Conservation (phyloP, 2,888 invertebrate genomes). For the Anorthoa munda region DNA sequence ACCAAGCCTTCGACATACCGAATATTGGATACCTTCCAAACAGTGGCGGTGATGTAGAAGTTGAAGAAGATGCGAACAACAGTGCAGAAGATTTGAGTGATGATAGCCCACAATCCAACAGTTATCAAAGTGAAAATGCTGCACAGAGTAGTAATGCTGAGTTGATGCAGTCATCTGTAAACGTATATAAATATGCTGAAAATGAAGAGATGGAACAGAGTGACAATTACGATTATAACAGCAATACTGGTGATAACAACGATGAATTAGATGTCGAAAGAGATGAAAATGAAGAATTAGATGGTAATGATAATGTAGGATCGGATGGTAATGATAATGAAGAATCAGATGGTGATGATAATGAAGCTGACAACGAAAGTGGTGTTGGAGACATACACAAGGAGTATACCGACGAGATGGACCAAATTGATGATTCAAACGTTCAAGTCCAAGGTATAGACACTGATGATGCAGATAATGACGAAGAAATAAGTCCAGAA, state of each 20-base stretch:
- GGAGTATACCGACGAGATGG: constrained; percentile 61
- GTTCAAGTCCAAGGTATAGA: constrained; percentile 60
- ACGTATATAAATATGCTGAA: constrained; percentile 75
- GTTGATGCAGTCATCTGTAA: constrained; percentile 77
- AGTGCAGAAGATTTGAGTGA: constrained; percentile 77
- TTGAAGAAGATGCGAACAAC: constrained; percentile 68
- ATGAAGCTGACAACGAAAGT: constrained; percentile 28
- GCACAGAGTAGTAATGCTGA: constrained; percentile 70
- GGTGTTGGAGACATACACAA: constrained; percentile 63
- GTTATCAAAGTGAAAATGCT: constrained; percentile 53
- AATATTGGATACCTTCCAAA: constrained; percentile 54
- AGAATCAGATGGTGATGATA: constrained; percentile 11
- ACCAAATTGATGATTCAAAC: constrained; percentile 60
- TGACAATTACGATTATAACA: constrained; percentile 50
- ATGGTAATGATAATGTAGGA: constrained; percentile 11
- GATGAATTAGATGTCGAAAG: constrained; percentile 11
- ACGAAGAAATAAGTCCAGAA: constrained; percentile 48
- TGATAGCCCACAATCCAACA: constrained; percentile 70
- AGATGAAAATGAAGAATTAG: constrained; percentile 22
- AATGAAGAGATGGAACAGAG: constrained; percentile 67
- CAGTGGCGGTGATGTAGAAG: constrained; percentile 52
- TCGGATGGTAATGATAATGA: constrained; percentile 4
- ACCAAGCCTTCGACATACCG: constrained; percentile 48
- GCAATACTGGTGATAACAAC: constrained; percentile 37
- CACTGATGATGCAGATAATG: constrained; percentile 52